Percentiles rank a stretch among this genome's conserved stretches.
Conservation (phyloP, 2,888 invertebrate genomes). For the Lagria hirta region DNA sequence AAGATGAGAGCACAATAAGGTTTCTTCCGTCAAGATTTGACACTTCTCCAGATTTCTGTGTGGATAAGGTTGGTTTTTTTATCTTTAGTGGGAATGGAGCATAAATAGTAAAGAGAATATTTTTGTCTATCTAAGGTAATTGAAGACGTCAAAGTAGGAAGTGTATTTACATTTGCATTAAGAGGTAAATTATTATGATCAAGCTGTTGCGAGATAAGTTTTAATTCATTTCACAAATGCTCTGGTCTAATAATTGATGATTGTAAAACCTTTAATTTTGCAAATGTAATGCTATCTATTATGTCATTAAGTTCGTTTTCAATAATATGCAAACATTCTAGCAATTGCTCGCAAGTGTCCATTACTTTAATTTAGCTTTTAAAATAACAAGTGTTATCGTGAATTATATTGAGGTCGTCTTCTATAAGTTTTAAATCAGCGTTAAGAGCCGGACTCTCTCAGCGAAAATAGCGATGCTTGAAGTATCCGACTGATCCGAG, state of each 20-base stretch:
- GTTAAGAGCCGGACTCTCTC: too few relatives aligned
- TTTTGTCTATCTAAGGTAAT: constrained; percentile 3
- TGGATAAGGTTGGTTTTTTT: constrained; percentile 1
- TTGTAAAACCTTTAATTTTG: constrained; percentile 4
- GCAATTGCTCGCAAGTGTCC: constrained; percentile 3
- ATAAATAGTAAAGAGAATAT: constrained; percentile 1
- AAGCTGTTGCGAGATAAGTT: not conserved
- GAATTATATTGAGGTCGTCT: constrained; percentile 1
- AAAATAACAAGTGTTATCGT: not conserved
- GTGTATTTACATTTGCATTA: not conserved
- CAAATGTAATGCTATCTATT: not conserved
- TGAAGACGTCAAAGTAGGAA: not conserved
- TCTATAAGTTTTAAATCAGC: constrained; percentile 2
- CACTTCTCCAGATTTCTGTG: too few relatives aligned
- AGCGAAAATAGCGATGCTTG: too few relatives aligned
- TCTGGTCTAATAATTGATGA: constrained; percentile 3
- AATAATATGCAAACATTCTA: not conserved
- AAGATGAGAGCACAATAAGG: not conserved
- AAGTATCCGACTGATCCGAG: too few relatives aligned
- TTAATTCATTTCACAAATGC: not conserved
- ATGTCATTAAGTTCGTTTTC: not conserved
- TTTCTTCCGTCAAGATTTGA: too few relatives aligned
- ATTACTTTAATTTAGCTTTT: not conserved
- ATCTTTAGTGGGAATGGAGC: constrained; percentile 4
- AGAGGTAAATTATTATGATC: constrained; percentile 6